phyloP scores from a whole-genome alignment of 1,140 invertebrate species.

The Drosophila ananassae region DNA sequence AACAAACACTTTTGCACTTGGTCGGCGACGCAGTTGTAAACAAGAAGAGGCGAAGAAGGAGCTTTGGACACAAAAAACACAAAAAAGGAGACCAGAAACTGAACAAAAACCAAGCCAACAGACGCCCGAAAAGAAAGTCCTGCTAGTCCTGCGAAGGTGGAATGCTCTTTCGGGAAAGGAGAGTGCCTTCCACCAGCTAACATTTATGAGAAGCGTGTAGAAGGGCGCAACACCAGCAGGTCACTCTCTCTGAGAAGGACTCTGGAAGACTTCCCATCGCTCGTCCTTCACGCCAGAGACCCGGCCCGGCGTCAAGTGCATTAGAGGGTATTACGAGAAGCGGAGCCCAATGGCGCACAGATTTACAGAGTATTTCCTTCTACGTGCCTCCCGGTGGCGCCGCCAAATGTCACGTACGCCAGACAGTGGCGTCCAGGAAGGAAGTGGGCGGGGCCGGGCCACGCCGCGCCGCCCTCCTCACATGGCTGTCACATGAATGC shows the following conservation, averaged over 20 bases:
- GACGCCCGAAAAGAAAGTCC: conserved; percentile 32
- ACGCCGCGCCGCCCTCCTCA: conserved; percentile 22
- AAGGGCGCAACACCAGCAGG: neutral
- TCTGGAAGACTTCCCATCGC: neutral
- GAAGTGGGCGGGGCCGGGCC: conserved; percentile 6
- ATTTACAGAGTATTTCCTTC: conserved; percentile 75
- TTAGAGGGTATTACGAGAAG: conserved; percentile 9
- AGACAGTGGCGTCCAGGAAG: conserved; percentile 54
- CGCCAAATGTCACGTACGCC: conserved; percentile 77
- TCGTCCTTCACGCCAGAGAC: no score
- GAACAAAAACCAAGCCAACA: conserved; percentile 32
- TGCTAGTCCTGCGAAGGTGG: neutral
- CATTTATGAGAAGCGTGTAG: neutral
- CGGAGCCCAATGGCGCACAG: conserved; percentile 60
- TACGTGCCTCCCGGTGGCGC: conserved; percentile 73
- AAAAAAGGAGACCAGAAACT: neutral
- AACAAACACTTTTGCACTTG: conserved; percentile 78
- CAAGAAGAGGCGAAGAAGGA: conserved; percentile 45
- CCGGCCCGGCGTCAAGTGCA: no score
- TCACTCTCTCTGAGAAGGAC: neutral
- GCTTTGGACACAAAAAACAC: neutral
- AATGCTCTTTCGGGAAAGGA: neutral
- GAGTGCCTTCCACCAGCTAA: neutral
- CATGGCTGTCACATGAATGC: conserved; percentile 51
- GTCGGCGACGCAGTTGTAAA: conserved; percentile 74